These are phyloP conservation scores for Morone saxatilis DNA, from an alignment of 2,113 vertebrate genomes.

Conservation along the genomic window DNA sequence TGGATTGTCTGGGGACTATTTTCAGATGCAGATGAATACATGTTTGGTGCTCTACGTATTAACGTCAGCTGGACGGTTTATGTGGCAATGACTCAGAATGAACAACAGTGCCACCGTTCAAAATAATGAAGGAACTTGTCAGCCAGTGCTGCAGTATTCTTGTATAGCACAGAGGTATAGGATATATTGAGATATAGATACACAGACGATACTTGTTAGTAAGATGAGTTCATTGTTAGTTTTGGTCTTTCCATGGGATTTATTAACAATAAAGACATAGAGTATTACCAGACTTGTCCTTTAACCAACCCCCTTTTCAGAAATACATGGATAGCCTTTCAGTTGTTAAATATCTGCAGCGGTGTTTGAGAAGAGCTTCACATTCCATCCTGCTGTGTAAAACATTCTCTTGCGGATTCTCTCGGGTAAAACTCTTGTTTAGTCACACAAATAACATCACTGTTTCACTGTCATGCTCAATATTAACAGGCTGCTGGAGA, in stretches of 20 bases:
- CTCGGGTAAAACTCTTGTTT: constrained; percentile 4
- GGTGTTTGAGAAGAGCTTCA: constrained; percentile 15
- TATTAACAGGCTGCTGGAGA: constrained; percentile 24
- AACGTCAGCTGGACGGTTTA: not conserved
- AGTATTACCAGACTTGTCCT: not conserved
- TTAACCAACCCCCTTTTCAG: not conserved
- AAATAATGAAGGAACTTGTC: not conserved
- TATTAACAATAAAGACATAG: not conserved
- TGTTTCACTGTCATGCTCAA: constrained; percentile 6
- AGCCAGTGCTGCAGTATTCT: no score
- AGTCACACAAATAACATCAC: constrained; percentile 37
- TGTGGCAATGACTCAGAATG: not conserved
- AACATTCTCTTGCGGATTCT: constrained; percentile 17
- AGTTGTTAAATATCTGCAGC: constrained; percentile 23
- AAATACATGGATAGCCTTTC: not conserved
- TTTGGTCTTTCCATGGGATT: not conserved
- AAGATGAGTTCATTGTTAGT: not conserved
- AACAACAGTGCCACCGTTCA: not conserved
- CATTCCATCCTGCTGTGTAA: constrained; percentile 27
- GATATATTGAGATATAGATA: not conserved
- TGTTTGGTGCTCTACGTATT: not conserved
- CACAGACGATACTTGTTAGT: not conserved
- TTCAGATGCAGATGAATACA: not conserved
- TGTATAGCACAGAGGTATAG: not conserved
- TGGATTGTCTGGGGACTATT: not conserved